These are phyloP conservation scores for Propithecus deckenii DNA, from an alignment of 2,797 vertebrate species.

Conservation along the genomic window DNA sequence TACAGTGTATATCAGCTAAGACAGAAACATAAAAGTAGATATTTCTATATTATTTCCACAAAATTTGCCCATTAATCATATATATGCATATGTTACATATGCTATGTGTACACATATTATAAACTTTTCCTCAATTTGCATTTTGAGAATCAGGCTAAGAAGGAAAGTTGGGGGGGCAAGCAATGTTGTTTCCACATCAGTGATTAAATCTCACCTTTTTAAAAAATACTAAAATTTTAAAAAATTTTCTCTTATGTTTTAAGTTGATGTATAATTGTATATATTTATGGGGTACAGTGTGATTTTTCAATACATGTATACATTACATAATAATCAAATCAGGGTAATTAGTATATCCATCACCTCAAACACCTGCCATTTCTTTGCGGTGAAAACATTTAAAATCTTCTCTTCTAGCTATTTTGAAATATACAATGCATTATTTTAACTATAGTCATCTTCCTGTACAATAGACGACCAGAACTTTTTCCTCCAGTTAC, in stretches of 20 bases:
- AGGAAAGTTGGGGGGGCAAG: neutral
- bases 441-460: neutral
- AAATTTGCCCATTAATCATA: neutral
- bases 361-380: neutral
- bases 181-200: neutral
- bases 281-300: neutral
- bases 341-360: neutral
- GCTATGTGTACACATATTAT: neutral
- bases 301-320: neutral
- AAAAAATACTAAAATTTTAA: no score
- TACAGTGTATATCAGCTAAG: neutral
- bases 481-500: neutral
- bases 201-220: neutral
- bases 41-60: neutral
- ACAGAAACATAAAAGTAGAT: neutral
- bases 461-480: neutral
- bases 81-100: neutral
- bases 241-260: no score
- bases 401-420: neutral
- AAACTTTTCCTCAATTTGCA: neutral
- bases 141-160: conserved; percentile 3
- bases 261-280: neutral
- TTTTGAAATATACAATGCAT: neutral
- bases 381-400: neutral
- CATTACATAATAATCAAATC: neutral